Percentiles rank a stretch among this genome's conserved stretches.
Conservation (phyloP, 30 jellyfish, hydroid and myxozoan genomes). For the Cassiopea xamachana region DNA sequence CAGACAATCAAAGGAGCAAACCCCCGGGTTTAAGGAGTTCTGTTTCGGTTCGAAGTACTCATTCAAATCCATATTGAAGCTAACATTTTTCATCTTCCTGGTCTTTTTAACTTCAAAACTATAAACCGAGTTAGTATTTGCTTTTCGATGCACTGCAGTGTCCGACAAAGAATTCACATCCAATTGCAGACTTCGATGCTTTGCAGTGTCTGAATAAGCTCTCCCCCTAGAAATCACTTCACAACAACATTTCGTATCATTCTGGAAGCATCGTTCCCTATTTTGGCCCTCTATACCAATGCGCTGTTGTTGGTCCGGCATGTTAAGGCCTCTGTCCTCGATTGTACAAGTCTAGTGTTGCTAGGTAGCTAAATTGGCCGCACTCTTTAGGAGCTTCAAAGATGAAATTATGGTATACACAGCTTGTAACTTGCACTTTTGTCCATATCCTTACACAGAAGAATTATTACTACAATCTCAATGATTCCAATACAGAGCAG, state of each 20-base stretch:
- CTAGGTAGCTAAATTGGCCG: no score
- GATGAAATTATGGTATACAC: no score
- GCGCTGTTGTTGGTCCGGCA: neutral
- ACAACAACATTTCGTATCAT: neutral
- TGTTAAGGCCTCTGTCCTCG: neutral
- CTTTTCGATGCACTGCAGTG: neutral
- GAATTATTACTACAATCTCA: neutral
- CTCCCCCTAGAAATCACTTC: constrained; percentile 7
- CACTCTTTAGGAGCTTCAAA: no score
- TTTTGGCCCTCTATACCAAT: neutral
- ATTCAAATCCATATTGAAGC: constrained; percentile 28
- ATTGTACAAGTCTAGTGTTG: no score
- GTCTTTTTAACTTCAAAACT: neutral
- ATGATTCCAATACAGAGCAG: neutral
- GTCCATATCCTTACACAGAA: neutral
- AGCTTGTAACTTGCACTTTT: no score
- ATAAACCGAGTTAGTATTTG: neutral
- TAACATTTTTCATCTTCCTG: constrained; percentile 17
- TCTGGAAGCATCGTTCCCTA: neutral
- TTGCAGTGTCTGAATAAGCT: neutral
- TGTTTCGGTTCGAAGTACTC: constrained; percentile 38
- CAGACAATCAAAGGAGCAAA: constrained; percentile 8
- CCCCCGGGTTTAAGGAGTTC: constrained; percentile 1
- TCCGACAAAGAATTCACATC: constrained; percentile 8
- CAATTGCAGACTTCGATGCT: neutral